Evolutionary conservation across 2,888 invertebrate genomes (phyloP).

Genomic region (Diplazon laetatorius): DNA sequence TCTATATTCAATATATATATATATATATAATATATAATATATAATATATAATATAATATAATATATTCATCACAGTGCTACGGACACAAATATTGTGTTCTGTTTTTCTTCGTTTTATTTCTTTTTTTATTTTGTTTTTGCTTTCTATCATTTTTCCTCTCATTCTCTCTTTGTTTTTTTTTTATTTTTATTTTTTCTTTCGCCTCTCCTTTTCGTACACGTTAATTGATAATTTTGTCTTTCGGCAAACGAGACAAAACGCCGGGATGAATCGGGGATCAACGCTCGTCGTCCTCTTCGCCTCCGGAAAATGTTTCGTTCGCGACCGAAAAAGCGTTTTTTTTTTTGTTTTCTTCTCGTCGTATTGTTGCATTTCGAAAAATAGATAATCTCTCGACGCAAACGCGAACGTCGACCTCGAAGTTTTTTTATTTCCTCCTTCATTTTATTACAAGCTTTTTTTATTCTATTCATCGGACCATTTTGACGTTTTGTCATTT

Average conservation of each 20-base stretch:
- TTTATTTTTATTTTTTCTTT: slow-evolving; percentile 12
- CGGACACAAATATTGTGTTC: slow-evolving; percentile 82
- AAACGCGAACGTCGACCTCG: too few species aligned
- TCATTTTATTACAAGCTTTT: too few species aligned
- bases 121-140: slow-evolving; percentile 20
- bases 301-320: slow-evolving; percentile 43
- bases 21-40: too few species aligned
- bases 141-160: too few species aligned
- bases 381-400: slow-evolving; percentile 14
- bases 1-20: too few species aligned
- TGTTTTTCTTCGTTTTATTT: slow-evolving; percentile 67
- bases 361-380: too few species aligned
- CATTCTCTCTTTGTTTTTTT: slow-evolving; percentile 15
- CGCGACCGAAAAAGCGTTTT: slow-evolving; percentile 3
- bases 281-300: slow-evolving; percentile 34
- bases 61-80: slow-evolving; percentile 83
- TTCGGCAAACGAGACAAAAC: slow-evolving; percentile 45
- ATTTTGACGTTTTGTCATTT: slow-evolving; percentile 8
- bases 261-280: slow-evolving; percentile 29
- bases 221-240: slow-evolving; percentile 75
- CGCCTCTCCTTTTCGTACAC: slow-evolving; percentile 67
- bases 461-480: slow-evolving; percentile 25
- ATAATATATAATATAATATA: slow-evolving; percentile 70
- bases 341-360: slow-evolving; percentile 55
- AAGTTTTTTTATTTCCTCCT: too few species aligned